Evolutionary conservation across 2,113 vertebrate species (phyloP), one percentile per base, ranked within the genome.

Genomic region (Cromileptes altivelis): DNA sequence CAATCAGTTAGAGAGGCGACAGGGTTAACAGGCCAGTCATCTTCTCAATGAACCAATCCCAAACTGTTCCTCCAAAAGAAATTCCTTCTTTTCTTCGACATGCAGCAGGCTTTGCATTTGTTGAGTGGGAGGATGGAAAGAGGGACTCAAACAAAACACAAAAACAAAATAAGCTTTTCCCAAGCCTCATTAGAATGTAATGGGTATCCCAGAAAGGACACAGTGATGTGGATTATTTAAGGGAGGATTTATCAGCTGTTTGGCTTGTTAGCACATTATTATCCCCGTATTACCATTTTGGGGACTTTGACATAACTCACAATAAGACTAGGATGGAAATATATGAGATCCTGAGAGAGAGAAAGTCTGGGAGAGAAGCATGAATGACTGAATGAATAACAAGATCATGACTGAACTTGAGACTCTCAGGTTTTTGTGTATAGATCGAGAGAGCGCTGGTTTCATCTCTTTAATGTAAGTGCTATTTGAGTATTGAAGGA

Each of bases 171-270:
- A 18, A 57, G 80, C 82, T 77, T 82, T 91, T 80, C 80, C 83
- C 67, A 68, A 80, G 83, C 70, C 78, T 92, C 85, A 88, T 89
- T 87, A 86, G 79, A 65, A 87, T 86, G 88, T 86, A 80, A 90
- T 82, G 75, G 77, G 58, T 0, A 85, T 68, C 65, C 71, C 47
- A 58, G 80, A 82, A 40, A 45, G 76, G 78, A 78, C 85, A 79
- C 63, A 64, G 70, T 33, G 42, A 37, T 63, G 11, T 53, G 5
- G 72, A 78, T 64, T 79, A 79, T 86, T 79, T 2, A 5, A 75
- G 63, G 55, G 42, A 80, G 80, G 71, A 70, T 84, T 81, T 70
- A 69, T 73, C 30, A 33, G 76, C 84, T 73, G 60, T 61, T 71
- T 76, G 63, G 58, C 61, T 70, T 64, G 53, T 81, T 81, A 79